phyloP scores from a whole-genome alignment of 2,113 vertebrate genomes.

The Brachypodius melanocephalos region DNA sequence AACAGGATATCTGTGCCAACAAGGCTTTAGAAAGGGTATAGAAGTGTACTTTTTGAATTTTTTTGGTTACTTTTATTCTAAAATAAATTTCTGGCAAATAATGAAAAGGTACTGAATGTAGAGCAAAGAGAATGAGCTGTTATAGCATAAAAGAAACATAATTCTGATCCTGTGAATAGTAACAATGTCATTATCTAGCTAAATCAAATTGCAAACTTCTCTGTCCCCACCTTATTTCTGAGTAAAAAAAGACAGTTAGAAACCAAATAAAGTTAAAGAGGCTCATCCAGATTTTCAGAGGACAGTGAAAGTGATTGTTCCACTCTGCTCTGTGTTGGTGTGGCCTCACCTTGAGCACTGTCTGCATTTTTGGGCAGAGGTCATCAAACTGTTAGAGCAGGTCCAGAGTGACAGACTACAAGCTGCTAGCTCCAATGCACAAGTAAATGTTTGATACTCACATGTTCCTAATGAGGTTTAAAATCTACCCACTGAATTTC shows the following conservation, averaged over 20 bases:
- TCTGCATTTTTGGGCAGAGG: not conserved
- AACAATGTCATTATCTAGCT: not conserved
- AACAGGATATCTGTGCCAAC: not conserved
- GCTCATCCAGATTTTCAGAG: not conserved
- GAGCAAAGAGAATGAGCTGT: not conserved
- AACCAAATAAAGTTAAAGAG: not conserved
- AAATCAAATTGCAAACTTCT: not conserved
- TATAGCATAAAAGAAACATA: not conserved
- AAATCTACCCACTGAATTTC: not conserved
- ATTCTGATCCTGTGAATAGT: not conserved
- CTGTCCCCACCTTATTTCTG: not conserved
- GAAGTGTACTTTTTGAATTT: not conserved
- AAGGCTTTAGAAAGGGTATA: not conserved
- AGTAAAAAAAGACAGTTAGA: not conserved
- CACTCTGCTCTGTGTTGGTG: too few species aligned
- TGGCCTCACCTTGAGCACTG: accelerated
- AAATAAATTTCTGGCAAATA: not conserved
- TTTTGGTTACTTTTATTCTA: not conserved
- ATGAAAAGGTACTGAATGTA: not conserved
- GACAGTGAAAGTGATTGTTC: not conserved
- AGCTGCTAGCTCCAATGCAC: not conserved
- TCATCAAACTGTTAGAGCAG: not conserved
- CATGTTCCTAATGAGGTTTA: not conserved
- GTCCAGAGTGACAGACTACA: not conserved
- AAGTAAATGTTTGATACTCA: not conserved